A percentile compares a stretch with the other conserved stretches of the same genome.
phyloP scores from a whole-genome alignment of 2,888 invertebrate genomes.

The Erebia aethiops region DNA sequence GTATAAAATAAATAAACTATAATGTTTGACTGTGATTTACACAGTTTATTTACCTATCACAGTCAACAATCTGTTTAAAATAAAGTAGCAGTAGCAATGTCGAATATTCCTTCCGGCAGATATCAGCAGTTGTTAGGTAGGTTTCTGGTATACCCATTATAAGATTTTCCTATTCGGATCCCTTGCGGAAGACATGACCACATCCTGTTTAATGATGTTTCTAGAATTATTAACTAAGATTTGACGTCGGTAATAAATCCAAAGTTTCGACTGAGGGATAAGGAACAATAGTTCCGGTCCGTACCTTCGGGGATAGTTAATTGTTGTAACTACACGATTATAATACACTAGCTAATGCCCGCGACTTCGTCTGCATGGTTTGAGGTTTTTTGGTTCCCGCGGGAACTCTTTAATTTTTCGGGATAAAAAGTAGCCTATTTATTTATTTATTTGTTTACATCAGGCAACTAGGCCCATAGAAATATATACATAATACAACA shows the following conservation, averaged over 20 bases:
- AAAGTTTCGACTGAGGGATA: slow-evolving; percentile 70
- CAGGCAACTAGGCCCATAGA: no score
- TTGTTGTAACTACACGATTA: slow-evolving; percentile 48
- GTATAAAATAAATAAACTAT: no score
- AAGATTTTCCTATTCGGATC: slow-evolving; percentile 34
- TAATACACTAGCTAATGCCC: not conserved
- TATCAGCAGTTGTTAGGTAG: slow-evolving; percentile 5
- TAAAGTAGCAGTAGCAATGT: not conserved
- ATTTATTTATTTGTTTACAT: no score
- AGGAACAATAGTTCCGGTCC: slow-evolving; percentile 70
- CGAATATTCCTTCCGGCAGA: not conserved
- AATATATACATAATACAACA: no score
- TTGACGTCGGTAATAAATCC: slow-evolving; percentile 67
- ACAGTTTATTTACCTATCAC: no score
- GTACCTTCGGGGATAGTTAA: slow-evolving; percentile 66
- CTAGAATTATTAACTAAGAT: slow-evolving; percentile 83
- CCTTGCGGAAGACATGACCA: slow-evolving; percentile 63
- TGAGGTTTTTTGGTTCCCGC: no score
- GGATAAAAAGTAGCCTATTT: no score
- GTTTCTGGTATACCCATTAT: not conserved
- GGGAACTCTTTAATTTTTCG: no score
- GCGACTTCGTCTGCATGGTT: not conserved
- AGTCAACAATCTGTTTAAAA: no score
- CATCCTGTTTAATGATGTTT: slow-evolving; percentile 81
- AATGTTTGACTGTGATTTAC: no score